Conservation (phyloP, 2,888 invertebrate genomes). For the Trachelus troglodyta region DNA sequence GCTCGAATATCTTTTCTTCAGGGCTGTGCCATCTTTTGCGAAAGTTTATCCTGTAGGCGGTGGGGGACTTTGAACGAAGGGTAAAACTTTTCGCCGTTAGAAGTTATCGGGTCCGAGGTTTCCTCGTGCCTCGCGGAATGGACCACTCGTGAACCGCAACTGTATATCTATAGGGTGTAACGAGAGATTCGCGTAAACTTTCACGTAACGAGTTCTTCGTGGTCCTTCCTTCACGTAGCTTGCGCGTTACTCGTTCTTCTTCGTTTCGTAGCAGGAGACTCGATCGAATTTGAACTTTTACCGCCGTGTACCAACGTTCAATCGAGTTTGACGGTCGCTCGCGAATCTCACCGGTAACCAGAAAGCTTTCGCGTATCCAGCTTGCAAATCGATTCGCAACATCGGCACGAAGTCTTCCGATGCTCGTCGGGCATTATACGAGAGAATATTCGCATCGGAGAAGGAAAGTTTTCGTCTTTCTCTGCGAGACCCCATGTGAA, state of each 20-base stretch:
- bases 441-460: background rate
- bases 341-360: background rate
- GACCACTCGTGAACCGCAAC: background rate
- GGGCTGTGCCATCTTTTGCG: background rate
- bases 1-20: background rate
- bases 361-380: background rate
- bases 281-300: background rate
- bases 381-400: background rate
- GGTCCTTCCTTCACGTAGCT: background rate
- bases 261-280: background rate
- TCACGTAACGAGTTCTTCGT: background rate
- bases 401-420: background rate
- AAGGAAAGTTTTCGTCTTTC: background rate
- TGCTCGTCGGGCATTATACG: background rate
- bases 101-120: background rate
- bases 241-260: background rate
- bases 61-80: background rate
- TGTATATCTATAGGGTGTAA: background rate
- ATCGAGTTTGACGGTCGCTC: background rate
- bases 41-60: background rate
- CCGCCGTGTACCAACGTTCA: background rate
- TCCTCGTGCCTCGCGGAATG: background rate
- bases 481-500: background rate
- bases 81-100: background rate
- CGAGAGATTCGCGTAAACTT: background rate